Base-by-base conservation (phyloP, 2,888 invertebrate species). In the Halictus quadricinctus region DNA sequence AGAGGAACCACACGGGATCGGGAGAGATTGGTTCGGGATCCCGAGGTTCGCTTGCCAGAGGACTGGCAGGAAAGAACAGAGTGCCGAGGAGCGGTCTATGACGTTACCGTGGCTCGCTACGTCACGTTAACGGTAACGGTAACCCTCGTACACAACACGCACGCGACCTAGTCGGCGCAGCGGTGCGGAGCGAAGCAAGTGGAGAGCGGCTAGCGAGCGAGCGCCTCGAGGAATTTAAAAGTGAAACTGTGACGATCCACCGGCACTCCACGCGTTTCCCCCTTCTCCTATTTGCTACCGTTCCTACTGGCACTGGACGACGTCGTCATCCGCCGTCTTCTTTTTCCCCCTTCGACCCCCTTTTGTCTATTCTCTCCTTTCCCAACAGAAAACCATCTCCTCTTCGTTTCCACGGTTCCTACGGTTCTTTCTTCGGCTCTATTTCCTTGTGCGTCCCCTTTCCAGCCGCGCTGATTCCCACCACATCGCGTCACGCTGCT, bases 191-290 rank as follows among this genome's bases (percentile, higher is more conserved):
- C 80, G 83, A 54, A 80, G 85, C 88, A 84, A 89, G 88, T 84
- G 89, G 88, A 90, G 88, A 88, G 85, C 84, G 81, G 80, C 81
- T 84, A 87, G 78, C 80, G 81, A 88, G 89, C 89, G 69, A 81
- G 83, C 82, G 87, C 89, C 89, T 87, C 85, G 86, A 88, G 91
- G 91, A 93, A 93, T 93, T 93, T 92, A 93, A 93, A 93, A 93
- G 93, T 93, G 93, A 93, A 93, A 93, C 93, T 92, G 90, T 91
- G 91, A 92, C 90, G 90, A 90, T 91, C 87, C 81, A 84, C 85
- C 82, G 85, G 81, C 84, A 82, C 80, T 78, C 83, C 87, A 78
- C 80, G 85, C 85, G 78, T 83, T 81, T 87, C 75, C 80, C 79
- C 73, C 78, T 73, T 85, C 81, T 79, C 80, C 76, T 84, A 76